These are phyloP conservation scores for Notamacropus eugenii DNA, from an alignment of 2,797 vertebrate species.

Conservation along the genomic window DNA sequence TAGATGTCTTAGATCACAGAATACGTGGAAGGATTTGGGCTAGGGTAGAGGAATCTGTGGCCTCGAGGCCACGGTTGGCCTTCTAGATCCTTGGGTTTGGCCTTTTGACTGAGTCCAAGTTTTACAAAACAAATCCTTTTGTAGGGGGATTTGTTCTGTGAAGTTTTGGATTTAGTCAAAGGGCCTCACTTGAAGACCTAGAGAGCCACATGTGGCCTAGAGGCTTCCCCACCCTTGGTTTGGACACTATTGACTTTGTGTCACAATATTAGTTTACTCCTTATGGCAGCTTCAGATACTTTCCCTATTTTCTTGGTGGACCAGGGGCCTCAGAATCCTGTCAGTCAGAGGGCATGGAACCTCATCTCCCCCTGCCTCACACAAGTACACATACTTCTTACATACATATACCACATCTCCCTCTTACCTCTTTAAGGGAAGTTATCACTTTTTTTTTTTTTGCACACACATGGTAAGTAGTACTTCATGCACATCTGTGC, in stretches of 20 bases:
- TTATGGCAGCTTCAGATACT: background rate
- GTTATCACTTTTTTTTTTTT: background rate
- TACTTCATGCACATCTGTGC: background rate
- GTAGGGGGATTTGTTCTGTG: too few species aligned
- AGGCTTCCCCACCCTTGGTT: background rate
- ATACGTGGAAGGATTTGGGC: background rate
- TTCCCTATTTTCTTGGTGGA: background rate
- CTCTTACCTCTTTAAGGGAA: background rate
- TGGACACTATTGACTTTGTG: background rate
- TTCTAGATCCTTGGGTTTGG: too few species aligned
- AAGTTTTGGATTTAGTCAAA: too few species aligned
- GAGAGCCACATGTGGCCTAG: too few species aligned
- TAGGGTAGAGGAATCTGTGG: too few species aligned
- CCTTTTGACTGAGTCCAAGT: too few species aligned
- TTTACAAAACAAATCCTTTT: too few species aligned
- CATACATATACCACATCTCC: too few species aligned
- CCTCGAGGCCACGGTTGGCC: too few species aligned
- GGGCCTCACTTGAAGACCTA: too few species aligned
- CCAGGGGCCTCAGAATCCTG: background rate
- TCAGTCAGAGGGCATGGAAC: background rate
- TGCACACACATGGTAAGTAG: background rate
- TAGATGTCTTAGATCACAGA: background rate
- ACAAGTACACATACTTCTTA: background rate
- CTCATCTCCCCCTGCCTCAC: background rate
- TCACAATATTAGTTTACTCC: background rate